Percentiles rank a stretch among this genome's conserved stretches.
Conservation (phyloP, 2,888 invertebrate species). For the Arrhopalites spinosus region DNA sequence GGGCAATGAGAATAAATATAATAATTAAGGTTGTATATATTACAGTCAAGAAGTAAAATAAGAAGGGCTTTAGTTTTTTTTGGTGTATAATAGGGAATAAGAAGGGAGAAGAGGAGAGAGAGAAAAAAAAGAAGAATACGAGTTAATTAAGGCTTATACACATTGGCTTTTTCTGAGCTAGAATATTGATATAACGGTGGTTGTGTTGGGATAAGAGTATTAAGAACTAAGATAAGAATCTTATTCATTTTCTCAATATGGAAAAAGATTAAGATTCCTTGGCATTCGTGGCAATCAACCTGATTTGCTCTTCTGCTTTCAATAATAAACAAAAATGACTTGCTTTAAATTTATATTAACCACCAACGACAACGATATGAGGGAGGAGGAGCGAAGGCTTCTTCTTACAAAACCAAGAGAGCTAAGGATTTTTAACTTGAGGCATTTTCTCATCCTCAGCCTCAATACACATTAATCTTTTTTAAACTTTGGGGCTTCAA, state of each 20-base stretch:
- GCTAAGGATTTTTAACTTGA: background rate
- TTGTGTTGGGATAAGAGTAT: background rate
- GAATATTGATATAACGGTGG: slow-evolving; percentile 30
- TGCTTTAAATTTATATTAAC: slow-evolving; percentile 32
- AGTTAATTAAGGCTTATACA: background rate
- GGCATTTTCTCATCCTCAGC: background rate
- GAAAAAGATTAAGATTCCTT: slow-evolving; percentile 16
- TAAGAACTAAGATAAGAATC: slow-evolving; percentile 19
- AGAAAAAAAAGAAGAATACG: background rate
- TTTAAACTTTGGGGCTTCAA: background rate
- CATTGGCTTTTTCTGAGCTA: slow-evolving; percentile 9
- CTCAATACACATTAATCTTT: background rate
- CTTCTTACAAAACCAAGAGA: no score
- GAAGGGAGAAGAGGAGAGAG: background rate
- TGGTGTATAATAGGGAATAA: background rate
- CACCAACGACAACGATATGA: background rate
- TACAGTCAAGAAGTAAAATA: background rate
- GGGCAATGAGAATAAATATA: slow-evolving; percentile 9
- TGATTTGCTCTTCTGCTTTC: slow-evolving; percentile 22
- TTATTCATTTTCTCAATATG: slow-evolving; percentile 20
- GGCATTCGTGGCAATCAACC: slow-evolving; percentile 17
- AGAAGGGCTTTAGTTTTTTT: background rate
- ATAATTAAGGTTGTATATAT: background rate
- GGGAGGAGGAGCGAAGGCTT: background rate
- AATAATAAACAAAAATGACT: slow-evolving; percentile 36